phyloP scores from a whole-genome alignment of 2,888 invertebrate species.

The Dicranocentrus wangi region DNA sequence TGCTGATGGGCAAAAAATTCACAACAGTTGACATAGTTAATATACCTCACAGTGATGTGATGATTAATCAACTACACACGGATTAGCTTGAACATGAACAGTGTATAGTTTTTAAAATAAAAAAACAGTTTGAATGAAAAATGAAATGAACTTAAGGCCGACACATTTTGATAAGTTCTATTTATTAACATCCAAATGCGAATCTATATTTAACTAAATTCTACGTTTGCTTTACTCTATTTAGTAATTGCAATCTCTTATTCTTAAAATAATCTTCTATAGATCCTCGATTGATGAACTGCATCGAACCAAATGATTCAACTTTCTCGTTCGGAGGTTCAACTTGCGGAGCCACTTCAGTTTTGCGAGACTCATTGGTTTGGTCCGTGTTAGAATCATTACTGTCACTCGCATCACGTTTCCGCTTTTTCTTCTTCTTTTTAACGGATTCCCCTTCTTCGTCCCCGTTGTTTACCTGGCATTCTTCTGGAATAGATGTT shows the following conservation, averaged over 20 bases:
- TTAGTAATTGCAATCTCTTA: constrained; percentile 35
- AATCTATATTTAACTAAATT: no score
- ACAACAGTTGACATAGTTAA: no score
- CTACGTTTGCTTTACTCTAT: background rate
- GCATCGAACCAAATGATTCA: constrained; percentile 42
- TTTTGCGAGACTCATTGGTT: background rate
- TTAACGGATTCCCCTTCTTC: background rate
- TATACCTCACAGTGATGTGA: no score
- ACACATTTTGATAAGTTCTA: no score
- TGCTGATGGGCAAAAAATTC: no score
- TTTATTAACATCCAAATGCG: no score
- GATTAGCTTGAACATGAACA: no score
- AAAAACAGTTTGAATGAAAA: no score
- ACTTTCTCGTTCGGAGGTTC: constrained; percentile 19
- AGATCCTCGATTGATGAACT: constrained; percentile 64
- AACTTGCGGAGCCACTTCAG: background rate
- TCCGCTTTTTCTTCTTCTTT: constrained; percentile 43
- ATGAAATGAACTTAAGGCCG: no score
- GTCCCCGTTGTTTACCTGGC: background rate
- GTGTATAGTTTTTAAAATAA: no score
- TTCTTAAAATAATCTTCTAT: constrained; percentile 61
- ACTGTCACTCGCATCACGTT: constrained; percentile 19
- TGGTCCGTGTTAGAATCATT: no score
- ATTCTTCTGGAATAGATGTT: background rate
- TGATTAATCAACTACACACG: no score